phyloP scores from a whole-genome alignment of 2,888 invertebrate species.

The Hyposoter dolosus region DNA sequence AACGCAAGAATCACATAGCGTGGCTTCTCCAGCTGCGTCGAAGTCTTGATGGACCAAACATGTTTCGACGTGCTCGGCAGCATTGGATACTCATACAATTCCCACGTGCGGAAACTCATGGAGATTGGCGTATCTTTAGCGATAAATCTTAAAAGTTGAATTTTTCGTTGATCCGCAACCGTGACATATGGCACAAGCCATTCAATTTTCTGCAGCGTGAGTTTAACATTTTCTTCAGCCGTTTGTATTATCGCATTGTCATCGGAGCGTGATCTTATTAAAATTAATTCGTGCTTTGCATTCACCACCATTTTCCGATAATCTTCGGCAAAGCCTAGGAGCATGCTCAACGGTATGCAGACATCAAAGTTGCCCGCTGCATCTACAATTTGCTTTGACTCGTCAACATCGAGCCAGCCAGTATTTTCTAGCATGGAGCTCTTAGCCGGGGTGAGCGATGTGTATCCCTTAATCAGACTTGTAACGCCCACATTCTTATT shows the following conservation, averaged over 20 bases:
- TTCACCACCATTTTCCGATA: not conserved
- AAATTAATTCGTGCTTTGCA: not conserved
- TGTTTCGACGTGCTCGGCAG: no score
- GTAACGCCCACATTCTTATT: conserved; percentile 18
- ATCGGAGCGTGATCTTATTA: not conserved
- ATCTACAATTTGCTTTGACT: not conserved
- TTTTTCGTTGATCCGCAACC: no score
- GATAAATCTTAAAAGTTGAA: no score
- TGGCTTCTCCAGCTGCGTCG: no score
- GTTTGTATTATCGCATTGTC: not conserved
- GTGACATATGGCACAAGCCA: no score
- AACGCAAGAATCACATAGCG: no score
- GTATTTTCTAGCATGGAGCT: not conserved
- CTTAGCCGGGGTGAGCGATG: not conserved
- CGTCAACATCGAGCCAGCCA: not conserved
- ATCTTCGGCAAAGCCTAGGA: conserved; percentile 3
- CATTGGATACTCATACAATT: no score
- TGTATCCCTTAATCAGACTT: not conserved
- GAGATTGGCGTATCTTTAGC: no score
- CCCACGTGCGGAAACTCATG: no score
- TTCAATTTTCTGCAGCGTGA: not conserved
- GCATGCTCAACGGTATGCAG: conserved; percentile 14
- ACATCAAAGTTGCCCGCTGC: no score
- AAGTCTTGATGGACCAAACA: no score
- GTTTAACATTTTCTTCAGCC: not conserved